Conservation (phyloP, 2,797 vertebrate genomes). For the Hippopotamyrus pictus region DNA sequence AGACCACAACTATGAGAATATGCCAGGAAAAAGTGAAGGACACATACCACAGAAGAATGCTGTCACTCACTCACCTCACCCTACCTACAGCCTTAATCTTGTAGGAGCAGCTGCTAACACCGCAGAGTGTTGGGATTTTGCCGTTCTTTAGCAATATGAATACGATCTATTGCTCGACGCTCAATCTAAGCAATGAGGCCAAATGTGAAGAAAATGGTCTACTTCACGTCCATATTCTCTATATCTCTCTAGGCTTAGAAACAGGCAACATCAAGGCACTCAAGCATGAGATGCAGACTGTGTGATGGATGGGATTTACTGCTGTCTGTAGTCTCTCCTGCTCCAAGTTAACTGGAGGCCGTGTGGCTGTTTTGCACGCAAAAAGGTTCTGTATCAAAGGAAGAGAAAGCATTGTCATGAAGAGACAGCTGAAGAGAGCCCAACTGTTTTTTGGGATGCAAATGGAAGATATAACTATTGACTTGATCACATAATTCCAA, state of each 20-base stretch:
- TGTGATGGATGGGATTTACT: neutral
- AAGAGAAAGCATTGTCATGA: neutral
- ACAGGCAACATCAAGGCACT: neutral
- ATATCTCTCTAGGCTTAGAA: neutral
- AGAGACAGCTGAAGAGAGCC: neutral
- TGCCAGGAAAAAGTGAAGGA: neutral
- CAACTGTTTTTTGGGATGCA: neutral
- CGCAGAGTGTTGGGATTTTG: neutral
- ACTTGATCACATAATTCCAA: neutral
- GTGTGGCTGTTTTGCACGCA: neutral
- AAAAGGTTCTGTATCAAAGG: neutral
- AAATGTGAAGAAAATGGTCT: neutral
- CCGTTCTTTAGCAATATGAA: neutral
- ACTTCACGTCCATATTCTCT: neutral
- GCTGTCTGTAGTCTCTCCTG: neutral
- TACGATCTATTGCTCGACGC: neutral
- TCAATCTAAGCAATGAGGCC: neutral
- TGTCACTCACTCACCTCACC: neutral
- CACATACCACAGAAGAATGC: neutral
- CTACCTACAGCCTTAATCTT: neutral
- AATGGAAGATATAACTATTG: neutral
- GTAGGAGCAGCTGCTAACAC: neutral
- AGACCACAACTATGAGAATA: neutral
- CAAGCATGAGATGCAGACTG: neutral
- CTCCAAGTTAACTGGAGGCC: neutral